Conservation (phyloP, 1,140 invertebrate species). For the Zaprionus lachaisei region DNA sequence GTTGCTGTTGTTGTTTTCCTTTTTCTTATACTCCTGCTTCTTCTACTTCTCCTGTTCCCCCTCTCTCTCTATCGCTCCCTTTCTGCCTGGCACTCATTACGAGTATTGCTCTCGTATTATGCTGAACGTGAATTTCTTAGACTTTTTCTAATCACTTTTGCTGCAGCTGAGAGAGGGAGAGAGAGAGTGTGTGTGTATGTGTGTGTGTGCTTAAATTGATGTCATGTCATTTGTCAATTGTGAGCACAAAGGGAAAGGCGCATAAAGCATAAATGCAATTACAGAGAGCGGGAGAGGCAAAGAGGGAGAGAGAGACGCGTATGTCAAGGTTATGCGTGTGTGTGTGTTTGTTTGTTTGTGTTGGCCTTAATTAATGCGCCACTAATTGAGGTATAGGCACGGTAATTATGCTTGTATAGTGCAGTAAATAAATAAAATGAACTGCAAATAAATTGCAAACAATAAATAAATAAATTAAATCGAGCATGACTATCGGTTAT, state of each 20-base stretch:
- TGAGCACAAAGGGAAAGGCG: conserved; percentile 17
- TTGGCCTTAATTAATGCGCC: conserved; percentile 48
- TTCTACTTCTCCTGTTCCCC: conserved; percentile 16
- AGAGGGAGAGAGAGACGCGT: neutral
- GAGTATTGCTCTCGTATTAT: conserved; percentile 21
- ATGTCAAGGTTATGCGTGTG: conserved; percentile 32
- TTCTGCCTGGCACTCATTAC: conserved; percentile 40
- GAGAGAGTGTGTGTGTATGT: neutral
- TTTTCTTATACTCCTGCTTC: neutral
- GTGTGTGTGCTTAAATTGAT: conserved; percentile 34
- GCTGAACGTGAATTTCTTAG: conserved; percentile 25
- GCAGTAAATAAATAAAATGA: conserved; percentile 23
- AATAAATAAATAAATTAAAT: conserved; percentile 10
- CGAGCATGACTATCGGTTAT: neutral
- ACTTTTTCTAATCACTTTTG: conserved; percentile 41
- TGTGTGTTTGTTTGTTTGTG: conserved; percentile 13
- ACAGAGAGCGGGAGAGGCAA: neutral
- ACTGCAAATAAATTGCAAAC: conserved; percentile 3
- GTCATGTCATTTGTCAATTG: conserved; percentile 54
- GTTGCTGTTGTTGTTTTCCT: conserved; percentile 3
- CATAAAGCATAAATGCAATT: conserved; percentile 53
- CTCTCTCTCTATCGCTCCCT: conserved; percentile 14
- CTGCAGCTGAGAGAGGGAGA: neutral
- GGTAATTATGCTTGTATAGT: conserved; percentile 32
- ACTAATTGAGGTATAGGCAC: conserved; percentile 55